Conservation (phyloP, 2,888 invertebrate genomes). For the Drosophila anomelani region DNA sequence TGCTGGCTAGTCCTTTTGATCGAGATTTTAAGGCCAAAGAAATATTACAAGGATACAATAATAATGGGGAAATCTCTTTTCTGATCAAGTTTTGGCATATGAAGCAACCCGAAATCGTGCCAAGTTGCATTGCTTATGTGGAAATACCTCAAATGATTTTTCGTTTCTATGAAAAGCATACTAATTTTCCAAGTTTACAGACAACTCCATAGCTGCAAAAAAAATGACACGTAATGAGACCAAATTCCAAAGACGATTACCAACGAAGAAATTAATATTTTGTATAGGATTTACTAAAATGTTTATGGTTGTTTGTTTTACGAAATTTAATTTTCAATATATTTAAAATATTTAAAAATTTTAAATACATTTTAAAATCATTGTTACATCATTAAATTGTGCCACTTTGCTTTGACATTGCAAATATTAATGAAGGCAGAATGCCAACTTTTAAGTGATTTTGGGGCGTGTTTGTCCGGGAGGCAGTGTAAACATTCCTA, state of each 20-base stretch:
- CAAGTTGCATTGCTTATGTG: constrained; percentile 34
- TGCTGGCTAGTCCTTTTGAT: constrained; percentile 39
- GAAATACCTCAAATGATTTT: constrained; percentile 49
- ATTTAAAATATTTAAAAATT: neutral
- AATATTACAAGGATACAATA: constrained; percentile 17
- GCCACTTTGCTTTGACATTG: constrained; percentile 14
- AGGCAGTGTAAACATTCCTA: constrained; percentile 44
- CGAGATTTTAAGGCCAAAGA: constrained; percentile 18
- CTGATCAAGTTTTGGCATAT: constrained; percentile 39
- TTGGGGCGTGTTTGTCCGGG: constrained; percentile 34
- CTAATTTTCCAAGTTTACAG: neutral
- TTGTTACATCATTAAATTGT: constrained; percentile 18
- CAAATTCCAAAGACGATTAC: neutral
- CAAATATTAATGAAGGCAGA: constrained; percentile 35
- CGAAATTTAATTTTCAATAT: neutral
- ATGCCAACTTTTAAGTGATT: constrained; percentile 45
- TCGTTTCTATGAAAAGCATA: constrained; percentile 38
- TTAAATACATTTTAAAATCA: neutral
- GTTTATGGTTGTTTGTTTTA: neutral
- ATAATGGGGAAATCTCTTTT: constrained; percentile 17
- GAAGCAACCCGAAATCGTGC: constrained; percentile 7
- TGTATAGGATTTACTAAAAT: too few species aligned
- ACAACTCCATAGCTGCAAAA: neutral
- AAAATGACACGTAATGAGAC: neutral
- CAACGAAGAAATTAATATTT: neutral